These are phyloP conservation scores for Cranoglanis bouderius DNA, from an alignment of 2,113 vertebrate genomes.

Conservation along the genomic window DNA sequence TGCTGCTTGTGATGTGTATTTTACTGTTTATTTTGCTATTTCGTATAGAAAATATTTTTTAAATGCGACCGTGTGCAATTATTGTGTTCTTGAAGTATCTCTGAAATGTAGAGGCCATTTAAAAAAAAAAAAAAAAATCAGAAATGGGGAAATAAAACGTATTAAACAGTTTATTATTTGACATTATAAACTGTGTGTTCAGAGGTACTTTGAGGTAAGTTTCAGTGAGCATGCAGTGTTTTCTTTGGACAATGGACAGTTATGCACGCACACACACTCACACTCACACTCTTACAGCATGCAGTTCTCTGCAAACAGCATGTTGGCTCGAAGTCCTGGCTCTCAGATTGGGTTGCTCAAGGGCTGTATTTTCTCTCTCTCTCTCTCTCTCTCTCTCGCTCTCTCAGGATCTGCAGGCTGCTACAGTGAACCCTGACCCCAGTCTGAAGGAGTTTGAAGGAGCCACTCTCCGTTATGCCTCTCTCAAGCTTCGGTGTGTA, in stretches of 20 bases:
- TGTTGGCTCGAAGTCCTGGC: constrained; percentile 13
- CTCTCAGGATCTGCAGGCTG: constrained; percentile 90
- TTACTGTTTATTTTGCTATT: background rate
- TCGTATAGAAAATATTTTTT: background rate
- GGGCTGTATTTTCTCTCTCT: constrained; percentile 18
- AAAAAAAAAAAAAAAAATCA: background rate
- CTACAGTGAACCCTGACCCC: constrained; percentile 94
- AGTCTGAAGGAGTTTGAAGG: constrained; percentile 99
- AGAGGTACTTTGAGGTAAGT: constrained; percentile 3
- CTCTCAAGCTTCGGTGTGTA: constrained; percentile 84
- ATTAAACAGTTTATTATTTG: background rate
- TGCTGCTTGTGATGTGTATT: background rate
- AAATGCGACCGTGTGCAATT: background rate
- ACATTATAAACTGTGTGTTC: background rate
- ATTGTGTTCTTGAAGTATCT: background rate
- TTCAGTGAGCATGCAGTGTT: constrained; percentile 1
- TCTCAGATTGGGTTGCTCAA: background rate
- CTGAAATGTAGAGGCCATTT: background rate
- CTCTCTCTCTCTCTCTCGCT: constrained; percentile 64
- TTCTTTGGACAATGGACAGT: background rate
- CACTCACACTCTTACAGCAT: background rate
- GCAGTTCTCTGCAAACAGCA: constrained; percentile 19
- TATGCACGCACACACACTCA: background rate
- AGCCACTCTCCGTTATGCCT: constrained; percentile 94
- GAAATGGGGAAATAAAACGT: too few species aligned